Conservation (phyloP, 2,888 invertebrate genomes). For the Polietes domitor region DNA sequence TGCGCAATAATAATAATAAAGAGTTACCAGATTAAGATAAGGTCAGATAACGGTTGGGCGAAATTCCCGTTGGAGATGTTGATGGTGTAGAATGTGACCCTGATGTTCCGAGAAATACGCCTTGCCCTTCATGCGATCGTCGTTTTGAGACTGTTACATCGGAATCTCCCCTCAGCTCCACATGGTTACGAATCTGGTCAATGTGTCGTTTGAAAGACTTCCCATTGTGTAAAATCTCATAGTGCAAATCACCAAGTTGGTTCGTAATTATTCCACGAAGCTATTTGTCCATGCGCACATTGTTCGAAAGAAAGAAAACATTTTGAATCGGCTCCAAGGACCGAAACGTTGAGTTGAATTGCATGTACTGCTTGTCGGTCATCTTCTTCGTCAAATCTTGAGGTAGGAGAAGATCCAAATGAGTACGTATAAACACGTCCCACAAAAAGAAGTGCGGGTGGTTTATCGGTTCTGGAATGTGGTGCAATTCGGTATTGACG, state of each 20-base stretch:
- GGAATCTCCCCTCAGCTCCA: too few relatives aligned
- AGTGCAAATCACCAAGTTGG: conserved; percentile 4
- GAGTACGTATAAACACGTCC: conserved; percentile 8
- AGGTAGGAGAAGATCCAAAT: conserved; percentile 11
- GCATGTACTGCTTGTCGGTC: conserved; percentile 29
- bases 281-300: conserved; percentile 13
- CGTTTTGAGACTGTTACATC: too few relatives aligned
- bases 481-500: conserved; percentile 44
- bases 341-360: background rate
- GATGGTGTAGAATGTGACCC: too few relatives aligned
- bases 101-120: too few relatives aligned
- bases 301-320: conserved; percentile 33
- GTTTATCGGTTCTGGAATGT: conserved; percentile 21
- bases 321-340: conserved; percentile 13
- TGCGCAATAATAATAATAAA: too few relatives aligned
- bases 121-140: too few relatives aligned
- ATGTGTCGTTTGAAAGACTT: too few relatives aligned
- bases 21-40: too few relatives aligned
- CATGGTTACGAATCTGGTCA: too few relatives aligned
- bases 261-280: conserved; percentile 26
- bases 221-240: too few relatives aligned
- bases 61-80: too few relatives aligned
- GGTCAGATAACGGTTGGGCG: too few relatives aligned
- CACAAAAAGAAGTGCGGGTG: background rate
- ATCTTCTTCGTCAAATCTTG: background rate